Evolutionary conservation across 2,888 invertebrate genomes (phyloP), one percentile per base, ranked within the genome.

Genomic region (Drosophila niveifrons): DNA sequence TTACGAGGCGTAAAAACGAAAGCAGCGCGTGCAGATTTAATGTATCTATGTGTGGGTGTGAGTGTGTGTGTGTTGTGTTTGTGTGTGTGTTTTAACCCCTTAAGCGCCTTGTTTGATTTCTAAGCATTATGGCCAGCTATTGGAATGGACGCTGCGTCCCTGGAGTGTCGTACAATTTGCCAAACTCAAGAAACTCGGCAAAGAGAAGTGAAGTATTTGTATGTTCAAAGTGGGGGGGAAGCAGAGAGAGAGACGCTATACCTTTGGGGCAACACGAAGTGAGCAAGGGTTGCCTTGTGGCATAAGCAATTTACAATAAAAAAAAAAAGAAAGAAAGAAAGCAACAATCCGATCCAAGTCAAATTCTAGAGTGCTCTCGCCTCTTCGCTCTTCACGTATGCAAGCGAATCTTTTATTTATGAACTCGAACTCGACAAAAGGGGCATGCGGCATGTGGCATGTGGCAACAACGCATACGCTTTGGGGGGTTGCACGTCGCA

Each of bases 251-350:
- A 15, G 9, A 1, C 23, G 13, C 10, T 28, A 17, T 36, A 41
- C 29, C 61, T 55, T 69, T 68, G 63, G 63, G 72, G 56, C 28
- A 64, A 57, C 69, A 46, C 56, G 71, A 78, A 78, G 83, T 18
- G 63, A 17, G 53, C 59, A 78, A 74, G 79, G 82, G 56, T 66
- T 68, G 63, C 66, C 66, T 78, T 76, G 72, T 71, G 82, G 71
- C 88, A 88, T 81, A 88, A 85, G 86, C 85, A 85, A 88, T 88
- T 81, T 85, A 82, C 88, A 85, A 82, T 82, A 82, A 85, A 87
- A 83, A 34, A 34, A 31, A 31, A 10, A 31, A 31, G 3, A 8
- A 29, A 31, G 31, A 31, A 31, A 9, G 31, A 31, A 31, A 31
- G 65, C 82, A 82, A 80, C 78, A 80, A 78, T 84, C 75, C 70